Evolutionary conservation across 2,797 vertebrate genomes (phyloP).

Genomic region (Sus cebifrons): DNA sequence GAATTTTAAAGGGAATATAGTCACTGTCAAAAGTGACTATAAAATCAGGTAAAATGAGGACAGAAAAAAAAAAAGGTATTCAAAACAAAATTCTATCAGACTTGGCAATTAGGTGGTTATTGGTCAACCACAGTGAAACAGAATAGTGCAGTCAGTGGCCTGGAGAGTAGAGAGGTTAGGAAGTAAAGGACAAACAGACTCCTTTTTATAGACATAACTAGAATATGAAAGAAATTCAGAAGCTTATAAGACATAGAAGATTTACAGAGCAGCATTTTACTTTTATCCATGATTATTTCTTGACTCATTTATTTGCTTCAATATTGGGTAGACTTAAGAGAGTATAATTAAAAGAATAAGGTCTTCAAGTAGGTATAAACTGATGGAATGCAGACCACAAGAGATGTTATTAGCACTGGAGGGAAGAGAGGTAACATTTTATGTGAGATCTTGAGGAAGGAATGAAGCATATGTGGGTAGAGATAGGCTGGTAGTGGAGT

Average conservation of each 20-base stretch:
- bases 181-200: neutral
- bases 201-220: constrained; percentile 30
- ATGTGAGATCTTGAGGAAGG: neutral
- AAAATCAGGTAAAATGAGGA: constrained; percentile 11
- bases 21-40: neutral
- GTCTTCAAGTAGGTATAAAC: neutral
- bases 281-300: constrained; percentile 23
- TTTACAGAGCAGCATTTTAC: neutral
- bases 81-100: constrained; percentile 51
- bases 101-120: constrained; percentile 43
- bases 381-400: neutral
- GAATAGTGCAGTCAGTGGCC: neutral
- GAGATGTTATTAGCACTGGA: neutral
- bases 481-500: neutral
- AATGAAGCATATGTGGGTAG: neutral
- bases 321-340: neutral
- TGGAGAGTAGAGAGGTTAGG: constrained; percentile 35
- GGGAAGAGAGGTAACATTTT: constrained; percentile 11
- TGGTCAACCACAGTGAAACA: constrained; percentile 37
- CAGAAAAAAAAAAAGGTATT: neutral
- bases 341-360: neutral
- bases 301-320: constrained; percentile 43
- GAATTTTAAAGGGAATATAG: neutral
- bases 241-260: constrained; percentile 2
- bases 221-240: constrained; percentile 14